These are phyloP conservation scores for Loris lydekkerianus DNA, from an alignment of 2,797 vertebrate genomes.

Conservation along the genomic window DNA sequence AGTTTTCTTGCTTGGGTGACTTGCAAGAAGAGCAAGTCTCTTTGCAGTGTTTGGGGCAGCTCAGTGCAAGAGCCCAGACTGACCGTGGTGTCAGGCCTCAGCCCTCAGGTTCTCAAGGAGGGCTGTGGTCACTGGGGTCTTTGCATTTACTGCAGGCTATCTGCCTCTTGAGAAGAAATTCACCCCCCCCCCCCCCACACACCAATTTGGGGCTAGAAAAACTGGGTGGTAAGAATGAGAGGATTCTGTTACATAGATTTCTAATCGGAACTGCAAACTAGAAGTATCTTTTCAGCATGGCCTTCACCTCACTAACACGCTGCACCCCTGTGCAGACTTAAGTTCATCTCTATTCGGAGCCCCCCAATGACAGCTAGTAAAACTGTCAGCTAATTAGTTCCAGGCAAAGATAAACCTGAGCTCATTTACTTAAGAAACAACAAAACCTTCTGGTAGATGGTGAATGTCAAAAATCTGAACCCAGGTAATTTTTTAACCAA, in stretches of 20 bases:
- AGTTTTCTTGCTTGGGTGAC: neutral
- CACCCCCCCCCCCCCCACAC: neutral
- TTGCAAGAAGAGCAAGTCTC: neutral
- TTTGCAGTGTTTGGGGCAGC: neutral
- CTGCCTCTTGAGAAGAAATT: neutral
- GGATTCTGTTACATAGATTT: neutral
- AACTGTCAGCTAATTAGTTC: neutral
- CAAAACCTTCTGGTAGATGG: neutral
- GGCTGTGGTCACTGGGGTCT: neutral
- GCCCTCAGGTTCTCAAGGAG: neutral
- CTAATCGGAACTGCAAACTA: neutral
- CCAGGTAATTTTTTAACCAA: neutral
- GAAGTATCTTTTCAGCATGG: neutral
- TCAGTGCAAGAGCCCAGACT: neutral
- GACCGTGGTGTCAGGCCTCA: no score
- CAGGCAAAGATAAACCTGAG: neutral
- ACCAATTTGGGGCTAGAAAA: neutral
- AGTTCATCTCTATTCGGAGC: neutral
- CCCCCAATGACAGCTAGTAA: neutral
- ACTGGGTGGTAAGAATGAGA: neutral
- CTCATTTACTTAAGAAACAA: neutral
- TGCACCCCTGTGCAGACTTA: neutral
- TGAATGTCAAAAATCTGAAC: neutral
- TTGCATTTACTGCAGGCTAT: neutral
- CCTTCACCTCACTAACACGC: accelerated